A percentile compares a stretch with the other conserved stretches of the same genome.
Conservation (phyloP, 1,140 invertebrate species). For the Myzus persicae region DNA sequence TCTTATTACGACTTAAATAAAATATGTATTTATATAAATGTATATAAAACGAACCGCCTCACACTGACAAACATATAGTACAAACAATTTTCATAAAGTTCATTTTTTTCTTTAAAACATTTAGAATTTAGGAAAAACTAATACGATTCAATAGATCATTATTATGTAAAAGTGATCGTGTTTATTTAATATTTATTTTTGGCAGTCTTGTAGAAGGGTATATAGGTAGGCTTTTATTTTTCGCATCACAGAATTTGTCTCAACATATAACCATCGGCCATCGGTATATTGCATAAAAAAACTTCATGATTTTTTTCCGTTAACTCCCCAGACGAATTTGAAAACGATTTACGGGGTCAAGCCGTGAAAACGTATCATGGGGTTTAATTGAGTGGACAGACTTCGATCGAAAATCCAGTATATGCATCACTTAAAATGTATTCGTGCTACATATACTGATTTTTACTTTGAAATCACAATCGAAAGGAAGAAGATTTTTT, state of each 20-base stretch:
- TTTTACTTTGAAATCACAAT: neutral
- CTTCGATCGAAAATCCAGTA: neutral
- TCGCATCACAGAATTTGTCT: neutral
- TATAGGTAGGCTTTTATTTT: neutral
- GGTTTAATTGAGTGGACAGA: constrained; percentile 30
- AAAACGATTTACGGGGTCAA: constrained; percentile 39
- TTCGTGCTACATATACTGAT: neutral
- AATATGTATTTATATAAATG: too few relatives aligned
- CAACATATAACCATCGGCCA: neutral
- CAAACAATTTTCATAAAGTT: too few relatives aligned
- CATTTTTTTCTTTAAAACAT: neutral
- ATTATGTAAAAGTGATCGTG: neutral
- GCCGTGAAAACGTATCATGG: neutral
- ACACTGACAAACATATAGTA: too few relatives aligned
- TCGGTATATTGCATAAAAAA: neutral
- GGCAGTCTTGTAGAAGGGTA: neutral
- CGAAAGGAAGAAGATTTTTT: neutral
- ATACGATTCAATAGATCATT: neutral
- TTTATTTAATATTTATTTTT: neutral
- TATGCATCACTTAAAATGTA: neutral
- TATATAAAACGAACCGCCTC: too few relatives aligned
- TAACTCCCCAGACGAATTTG: neutral
- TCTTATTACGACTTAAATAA: too few relatives aligned
- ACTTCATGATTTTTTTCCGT: neutral
- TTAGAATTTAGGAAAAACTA: neutral